These are phyloP conservation scores for Sisor rabdophorus DNA, from an alignment of 2,113 vertebrate genomes.

Conservation along the genomic window DNA sequence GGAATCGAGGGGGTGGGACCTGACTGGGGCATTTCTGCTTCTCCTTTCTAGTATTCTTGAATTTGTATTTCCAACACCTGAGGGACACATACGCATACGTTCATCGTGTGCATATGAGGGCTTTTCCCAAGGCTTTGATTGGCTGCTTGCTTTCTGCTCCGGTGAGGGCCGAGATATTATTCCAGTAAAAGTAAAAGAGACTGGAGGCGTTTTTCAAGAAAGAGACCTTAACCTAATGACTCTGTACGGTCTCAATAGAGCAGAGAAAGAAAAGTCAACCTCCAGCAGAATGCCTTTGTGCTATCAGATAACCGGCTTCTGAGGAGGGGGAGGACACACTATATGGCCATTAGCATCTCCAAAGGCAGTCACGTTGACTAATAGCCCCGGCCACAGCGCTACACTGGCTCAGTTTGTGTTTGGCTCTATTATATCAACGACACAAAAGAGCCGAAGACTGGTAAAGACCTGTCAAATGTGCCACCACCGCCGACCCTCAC, in stretches of 20 bases:
- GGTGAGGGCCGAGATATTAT: constrained; percentile 53
- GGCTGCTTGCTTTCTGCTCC: constrained; percentile 47
- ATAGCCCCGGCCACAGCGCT: constrained; percentile 74
- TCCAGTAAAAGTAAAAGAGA: constrained; percentile 33
- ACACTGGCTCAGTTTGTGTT: constrained; percentile 89
- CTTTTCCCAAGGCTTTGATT: constrained; percentile 34
- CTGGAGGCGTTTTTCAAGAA: constrained; percentile 41
- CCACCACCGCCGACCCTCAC: constrained; percentile 79
- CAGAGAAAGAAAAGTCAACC: constrained; percentile 66
- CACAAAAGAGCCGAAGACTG: constrained; percentile 88
- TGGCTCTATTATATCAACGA: constrained; percentile 84
- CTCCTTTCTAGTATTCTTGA: constrained; percentile 18
- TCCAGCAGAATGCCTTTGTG: constrained; percentile 77
- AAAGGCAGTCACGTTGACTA: constrained; percentile 82
- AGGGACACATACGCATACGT: constrained; percentile 52
- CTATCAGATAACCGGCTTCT: constrained; percentile 73
- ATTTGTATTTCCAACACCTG: constrained; percentile 57
- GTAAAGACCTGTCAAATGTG: constrained; percentile 90
- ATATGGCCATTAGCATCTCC: constrained; percentile 95
- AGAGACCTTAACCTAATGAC: constrained; percentile 70
- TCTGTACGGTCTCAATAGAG: constrained; percentile 70
- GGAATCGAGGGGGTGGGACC: constrained; percentile 33
- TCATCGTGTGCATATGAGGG: neutral
- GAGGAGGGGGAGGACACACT: constrained; percentile 75
- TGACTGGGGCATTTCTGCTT: constrained; percentile 32